These are phyloP conservation scores for Nannobrachium achirus DNA, from an alignment of 2,113 vertebrate species.

Conservation along the genomic window DNA sequence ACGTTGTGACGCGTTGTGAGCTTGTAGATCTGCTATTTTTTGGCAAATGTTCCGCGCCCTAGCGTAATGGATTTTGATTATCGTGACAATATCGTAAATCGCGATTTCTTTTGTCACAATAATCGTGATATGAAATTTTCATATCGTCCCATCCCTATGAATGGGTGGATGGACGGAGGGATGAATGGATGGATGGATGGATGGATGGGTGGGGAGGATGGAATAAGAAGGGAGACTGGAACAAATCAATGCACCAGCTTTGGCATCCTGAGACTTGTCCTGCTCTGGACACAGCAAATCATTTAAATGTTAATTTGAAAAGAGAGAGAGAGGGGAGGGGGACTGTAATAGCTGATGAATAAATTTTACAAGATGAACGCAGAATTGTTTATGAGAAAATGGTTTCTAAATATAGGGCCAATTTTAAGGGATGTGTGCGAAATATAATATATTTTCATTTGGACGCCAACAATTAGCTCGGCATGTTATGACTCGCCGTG, in stretches of 20 bases:
- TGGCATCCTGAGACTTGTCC: neutral
- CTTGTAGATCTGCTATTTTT: too few relatives aligned
- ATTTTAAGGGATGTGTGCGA: too few relatives aligned
- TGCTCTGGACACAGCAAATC: conserved; percentile 4
- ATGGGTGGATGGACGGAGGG: neutral
- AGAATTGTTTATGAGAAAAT: neutral
- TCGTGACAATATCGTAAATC: too few relatives aligned
- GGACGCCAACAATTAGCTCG: too few relatives aligned
- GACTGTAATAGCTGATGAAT: neutral
- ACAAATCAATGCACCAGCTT: conserved; percentile 8
- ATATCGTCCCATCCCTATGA: too few relatives aligned
- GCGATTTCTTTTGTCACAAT: too few relatives aligned
- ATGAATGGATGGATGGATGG: neutral
- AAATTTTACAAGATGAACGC: neutral
- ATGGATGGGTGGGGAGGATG: conserved; percentile 2
- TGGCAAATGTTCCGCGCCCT: too few relatives aligned
- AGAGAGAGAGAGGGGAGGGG: neutral
- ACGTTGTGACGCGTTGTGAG: too few relatives aligned
- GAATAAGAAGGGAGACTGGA: neutral
- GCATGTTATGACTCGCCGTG: too few relatives aligned
- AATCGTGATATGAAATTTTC: too few relatives aligned
- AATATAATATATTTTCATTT: too few relatives aligned
- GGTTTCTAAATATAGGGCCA: neutral
- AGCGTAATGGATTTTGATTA: too few relatives aligned
- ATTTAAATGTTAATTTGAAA: conserved; percentile 5